A percentile compares a stretch with the other conserved stretches of the same genome.
phyloP scores from a whole-genome alignment of 1,140 invertebrate genomes.

The Nephotettix cincticeps region DNA sequence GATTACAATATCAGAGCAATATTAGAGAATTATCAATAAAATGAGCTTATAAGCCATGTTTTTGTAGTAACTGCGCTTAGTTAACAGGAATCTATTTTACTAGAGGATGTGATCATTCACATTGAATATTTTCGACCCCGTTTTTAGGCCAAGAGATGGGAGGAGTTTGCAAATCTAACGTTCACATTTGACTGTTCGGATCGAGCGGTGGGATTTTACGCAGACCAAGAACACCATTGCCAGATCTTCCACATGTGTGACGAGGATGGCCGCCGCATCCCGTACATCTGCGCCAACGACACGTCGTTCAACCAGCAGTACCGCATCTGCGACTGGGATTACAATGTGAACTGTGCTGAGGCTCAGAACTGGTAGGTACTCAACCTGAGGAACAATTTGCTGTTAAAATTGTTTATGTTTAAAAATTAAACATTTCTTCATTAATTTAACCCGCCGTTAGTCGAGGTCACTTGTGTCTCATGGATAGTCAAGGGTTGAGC shows the following conservation, averaged over 20 bases:
- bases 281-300: slow-evolving; percentile 60
- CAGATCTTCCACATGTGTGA: slow-evolving; percentile 67
- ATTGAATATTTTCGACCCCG: neutral
- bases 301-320: slow-evolving; percentile 62
- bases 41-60: too few relatives aligned
- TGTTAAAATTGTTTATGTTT: too few relatives aligned
- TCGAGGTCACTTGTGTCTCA: too few relatives aligned
- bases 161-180: slow-evolving; percentile 60
- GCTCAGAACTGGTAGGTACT: slow-evolving; percentile 51
- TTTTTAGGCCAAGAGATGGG: slow-evolving; percentile 54
- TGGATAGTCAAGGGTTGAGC: too few relatives aligned
- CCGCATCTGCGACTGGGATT: slow-evolving; percentile 61
- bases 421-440: too few relatives aligned
- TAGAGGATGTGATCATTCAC: too few relatives aligned
- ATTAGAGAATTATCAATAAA: too few relatives aligned
- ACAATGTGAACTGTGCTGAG: slow-evolving; percentile 58
- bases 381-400: too few relatives aligned
- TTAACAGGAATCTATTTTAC: too few relatives aligned
- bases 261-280: slow-evolving; percentile 59
- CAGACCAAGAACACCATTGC: slow-evolving; percentile 61
- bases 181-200: slow-evolving; percentile 60
- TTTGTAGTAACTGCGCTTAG: too few relatives aligned
- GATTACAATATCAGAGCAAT: too few relatives aligned
- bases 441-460: too few relatives aligned
- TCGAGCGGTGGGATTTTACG: slow-evolving; percentile 59